Conservation (phyloP, 2,113 vertebrate genomes). For the Embiotoca jacksoni region DNA sequence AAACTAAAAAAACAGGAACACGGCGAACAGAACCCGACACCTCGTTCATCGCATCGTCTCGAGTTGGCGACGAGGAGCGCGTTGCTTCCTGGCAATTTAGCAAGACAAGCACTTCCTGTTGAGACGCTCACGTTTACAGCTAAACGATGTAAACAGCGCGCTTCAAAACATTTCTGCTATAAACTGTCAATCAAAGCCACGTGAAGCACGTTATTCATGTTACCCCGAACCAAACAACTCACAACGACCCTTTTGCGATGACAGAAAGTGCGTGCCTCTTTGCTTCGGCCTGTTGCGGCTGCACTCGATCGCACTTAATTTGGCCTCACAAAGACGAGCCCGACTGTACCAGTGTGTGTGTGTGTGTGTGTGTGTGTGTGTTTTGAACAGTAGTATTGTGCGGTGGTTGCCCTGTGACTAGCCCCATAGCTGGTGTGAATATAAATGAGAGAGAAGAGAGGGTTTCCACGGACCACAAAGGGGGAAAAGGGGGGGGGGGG, state of each 20-base stretch:
- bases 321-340: conserved; percentile 9
- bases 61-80: no score
- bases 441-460: conserved; percentile 60
- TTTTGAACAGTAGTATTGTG: conserved; percentile 31
- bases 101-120: no score
- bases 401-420: conserved; percentile 44
- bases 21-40: no score
- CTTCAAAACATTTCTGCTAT: no score
- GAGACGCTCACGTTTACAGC: no score
- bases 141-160: no score
- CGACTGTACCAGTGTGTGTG: conserved; percentile 14
- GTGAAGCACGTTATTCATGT: no score
- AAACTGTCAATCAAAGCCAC: no score
- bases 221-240: no score
- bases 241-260: not conserved
- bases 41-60: no score
- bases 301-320: conserved; percentile 33
- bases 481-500: conserved; percentile 1
- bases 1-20: no score
- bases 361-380: conserved; percentile 9
- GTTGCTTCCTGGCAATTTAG: no score
- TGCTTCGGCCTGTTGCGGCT: conserved; percentile 19
- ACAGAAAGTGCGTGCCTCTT: not conserved
- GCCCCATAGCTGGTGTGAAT: conserved; percentile 64
- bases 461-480: conserved; percentile 41